A percentile compares a stretch with the other conserved stretches of the same genome.
phyloP scores from a whole-genome alignment of 2,113 vertebrate species.

The Anser cygnoides region DNA sequence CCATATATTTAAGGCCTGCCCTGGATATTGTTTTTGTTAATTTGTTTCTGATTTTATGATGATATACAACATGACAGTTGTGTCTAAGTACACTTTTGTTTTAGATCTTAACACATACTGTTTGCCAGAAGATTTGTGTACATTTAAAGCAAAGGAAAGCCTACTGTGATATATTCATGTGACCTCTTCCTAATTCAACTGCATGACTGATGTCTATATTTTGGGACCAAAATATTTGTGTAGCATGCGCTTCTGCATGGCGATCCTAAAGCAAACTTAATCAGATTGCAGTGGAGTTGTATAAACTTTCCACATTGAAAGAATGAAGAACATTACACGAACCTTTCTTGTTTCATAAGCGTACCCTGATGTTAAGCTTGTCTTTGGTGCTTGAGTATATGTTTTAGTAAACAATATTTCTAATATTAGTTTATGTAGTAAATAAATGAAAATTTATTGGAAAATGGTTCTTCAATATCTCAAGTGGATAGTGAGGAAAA shows the following conservation, averaged over 20 bases:
- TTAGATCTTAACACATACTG: slow-evolving; percentile 6
- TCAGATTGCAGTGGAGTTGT: neutral
- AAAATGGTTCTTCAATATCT: neutral
- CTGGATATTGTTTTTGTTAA: neutral
- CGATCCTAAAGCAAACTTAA: neutral
- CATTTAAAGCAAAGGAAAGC: neutral
- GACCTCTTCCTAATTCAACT: slow-evolving; percentile 5
- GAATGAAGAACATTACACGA: neutral
- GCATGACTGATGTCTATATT: neutral
- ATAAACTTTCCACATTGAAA: neutral
- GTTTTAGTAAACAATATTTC: neutral
- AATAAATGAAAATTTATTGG: neutral
- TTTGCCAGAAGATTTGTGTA: slow-evolving; percentile 64
- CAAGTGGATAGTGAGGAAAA: neutral
- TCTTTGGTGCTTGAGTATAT: neutral
- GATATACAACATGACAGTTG: neutral
- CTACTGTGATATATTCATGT: neutral
- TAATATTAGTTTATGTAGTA: neutral
- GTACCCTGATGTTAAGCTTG: neutral
- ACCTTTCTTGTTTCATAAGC: neutral
- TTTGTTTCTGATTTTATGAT: neutral
- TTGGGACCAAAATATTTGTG: neutral
- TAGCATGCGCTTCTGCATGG: neutral
- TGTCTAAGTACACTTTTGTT: neutral
- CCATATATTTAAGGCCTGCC: neutral